Conservation (phyloP, 2,888 invertebrate species). For the Dasysyrphus albostriatus region DNA sequence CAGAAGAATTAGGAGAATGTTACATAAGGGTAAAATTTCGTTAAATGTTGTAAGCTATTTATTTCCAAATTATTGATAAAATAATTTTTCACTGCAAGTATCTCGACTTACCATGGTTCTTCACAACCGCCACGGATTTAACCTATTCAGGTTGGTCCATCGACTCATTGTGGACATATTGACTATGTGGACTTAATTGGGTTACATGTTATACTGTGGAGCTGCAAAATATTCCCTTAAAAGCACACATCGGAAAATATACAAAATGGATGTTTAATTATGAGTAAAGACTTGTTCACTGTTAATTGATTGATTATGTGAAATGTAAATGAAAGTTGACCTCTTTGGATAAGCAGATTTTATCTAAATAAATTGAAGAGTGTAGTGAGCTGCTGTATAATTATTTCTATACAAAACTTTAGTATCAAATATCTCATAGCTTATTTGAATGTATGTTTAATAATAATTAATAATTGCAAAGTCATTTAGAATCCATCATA, state of each 20-base stretch:
- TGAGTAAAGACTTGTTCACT: background rate
- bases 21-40: no score
- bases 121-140: no score
- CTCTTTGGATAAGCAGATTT: background rate
- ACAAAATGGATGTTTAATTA: background rate
- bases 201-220: no score
- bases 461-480: conserved; percentile 12
- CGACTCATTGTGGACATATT: no score
- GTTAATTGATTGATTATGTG: background rate
- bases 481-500: conserved; percentile 18
- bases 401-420: background rate
- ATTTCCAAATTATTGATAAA: no score
- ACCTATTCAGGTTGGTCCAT: no score
- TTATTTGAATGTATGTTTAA: background rate
- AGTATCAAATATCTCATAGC: background rate
- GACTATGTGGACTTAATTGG: no score
- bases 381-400: background rate
- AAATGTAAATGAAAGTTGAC: conserved; percentile 11
- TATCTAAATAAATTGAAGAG: background rate
- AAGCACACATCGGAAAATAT: background rate
- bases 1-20: no score
- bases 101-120: no score
- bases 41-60: no score
- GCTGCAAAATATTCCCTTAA: no score
- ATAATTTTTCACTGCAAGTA: no score